Evolutionary conservation across 2,113 vertebrate species (phyloP).

Genomic region (Dipodomys stephensi): DNA sequence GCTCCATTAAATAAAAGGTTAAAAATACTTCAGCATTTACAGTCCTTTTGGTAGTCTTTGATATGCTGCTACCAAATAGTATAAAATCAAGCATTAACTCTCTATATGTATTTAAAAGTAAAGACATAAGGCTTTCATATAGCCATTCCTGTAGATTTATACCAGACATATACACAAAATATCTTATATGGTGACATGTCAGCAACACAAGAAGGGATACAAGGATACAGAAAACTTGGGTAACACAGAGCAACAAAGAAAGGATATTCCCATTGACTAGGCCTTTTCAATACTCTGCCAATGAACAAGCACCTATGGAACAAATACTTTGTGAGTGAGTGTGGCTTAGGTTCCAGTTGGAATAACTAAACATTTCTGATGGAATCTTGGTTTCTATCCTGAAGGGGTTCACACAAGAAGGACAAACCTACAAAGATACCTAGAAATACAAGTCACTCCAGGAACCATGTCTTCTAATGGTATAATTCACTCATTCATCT

Average conservation of each 20-base stretch:
- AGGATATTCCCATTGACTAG: neutral
- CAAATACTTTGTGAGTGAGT: neutral
- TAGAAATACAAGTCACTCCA: neutral
- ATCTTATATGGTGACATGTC: neutral
- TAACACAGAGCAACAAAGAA: neutral
- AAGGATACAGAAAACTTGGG: neutral
- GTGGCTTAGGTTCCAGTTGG: neutral
- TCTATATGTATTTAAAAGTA: neutral
- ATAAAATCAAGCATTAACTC: neutral
- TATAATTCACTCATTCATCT: neutral
- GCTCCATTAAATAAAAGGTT: conserved; percentile 25
- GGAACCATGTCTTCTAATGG: neutral
- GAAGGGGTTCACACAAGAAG: neutral
- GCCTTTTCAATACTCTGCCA: neutral
- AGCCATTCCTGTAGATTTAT: neutral
- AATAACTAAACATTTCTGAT: neutral
- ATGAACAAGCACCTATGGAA: neutral
- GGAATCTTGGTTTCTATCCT: neutral
- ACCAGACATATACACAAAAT: neutral
- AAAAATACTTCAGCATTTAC: conserved; percentile 33
- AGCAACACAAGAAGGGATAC: neutral
- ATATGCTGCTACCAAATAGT: neutral
- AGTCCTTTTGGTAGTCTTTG: conserved; percentile 29
- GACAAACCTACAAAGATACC: neutral
- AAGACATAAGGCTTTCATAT: neutral